A percentile compares a stretch with the other conserved stretches of the same genome.
These are phyloP conservation scores for Trichonephila clavata DNA, from an alignment of 1,140 invertebrate genomes.

Conservation along the genomic window DNA sequence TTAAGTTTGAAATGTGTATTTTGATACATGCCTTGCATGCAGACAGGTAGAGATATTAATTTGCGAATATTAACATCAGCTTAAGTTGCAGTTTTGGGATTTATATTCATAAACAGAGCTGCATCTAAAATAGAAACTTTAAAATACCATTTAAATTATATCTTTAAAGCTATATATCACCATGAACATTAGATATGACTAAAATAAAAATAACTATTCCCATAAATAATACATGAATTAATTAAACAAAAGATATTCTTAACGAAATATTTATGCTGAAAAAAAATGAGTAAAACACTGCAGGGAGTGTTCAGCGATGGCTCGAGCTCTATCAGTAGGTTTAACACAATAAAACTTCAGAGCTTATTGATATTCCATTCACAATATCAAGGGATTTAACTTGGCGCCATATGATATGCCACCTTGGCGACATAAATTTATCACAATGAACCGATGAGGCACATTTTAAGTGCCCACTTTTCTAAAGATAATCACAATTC, in stretches of 20 bases:
- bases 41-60: no score
- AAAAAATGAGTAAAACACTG: not conserved
- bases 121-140: no score
- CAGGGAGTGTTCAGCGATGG: constrained; percentile 2
- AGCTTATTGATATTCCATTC: constrained; percentile 62
- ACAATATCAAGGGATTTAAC: not conserved
- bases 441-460: constrained; percentile 43
- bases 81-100: no score
- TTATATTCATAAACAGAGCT: no score
- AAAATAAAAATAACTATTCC: no score
- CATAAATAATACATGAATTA: not conserved
- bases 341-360: constrained; percentile 37
- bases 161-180: no score
- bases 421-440: constrained; percentile 73
- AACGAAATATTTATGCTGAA: not conserved
- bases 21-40: no score
- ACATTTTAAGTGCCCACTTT: constrained; percentile 57
- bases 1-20: no score
- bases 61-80: no score
- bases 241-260: not conserved
- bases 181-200: no score
- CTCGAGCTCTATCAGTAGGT: not conserved
- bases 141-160: no score
- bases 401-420: constrained; percentile 61
- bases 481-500: not conserved